phyloP scores from a whole-genome alignment of 2,113 vertebrate species.

The Pedetes capensis region DNA sequence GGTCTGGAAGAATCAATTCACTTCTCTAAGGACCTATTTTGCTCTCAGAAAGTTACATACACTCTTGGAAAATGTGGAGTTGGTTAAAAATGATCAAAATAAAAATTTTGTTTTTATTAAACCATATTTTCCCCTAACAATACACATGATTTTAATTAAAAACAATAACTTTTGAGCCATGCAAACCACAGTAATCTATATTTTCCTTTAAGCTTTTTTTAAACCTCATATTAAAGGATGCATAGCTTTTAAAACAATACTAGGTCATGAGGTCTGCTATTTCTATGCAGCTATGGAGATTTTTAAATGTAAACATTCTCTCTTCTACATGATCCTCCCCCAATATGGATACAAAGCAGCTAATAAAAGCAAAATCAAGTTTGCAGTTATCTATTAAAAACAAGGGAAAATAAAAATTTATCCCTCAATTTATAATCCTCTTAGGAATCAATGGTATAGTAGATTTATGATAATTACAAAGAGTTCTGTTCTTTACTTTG shows the following conservation, averaged over 20 bases:
- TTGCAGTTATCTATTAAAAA: neutral
- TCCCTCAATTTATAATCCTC: neutral
- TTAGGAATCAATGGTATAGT: neutral
- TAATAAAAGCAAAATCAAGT: neutral
- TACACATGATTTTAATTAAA: conserved; percentile 65
- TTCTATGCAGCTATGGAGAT: neutral
- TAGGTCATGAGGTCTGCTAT: neutral
- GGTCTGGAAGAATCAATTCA: conserved; percentile 19
- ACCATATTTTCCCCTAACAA: conserved; percentile 31
- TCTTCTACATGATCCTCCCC: neutral
- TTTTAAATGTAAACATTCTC: neutral
- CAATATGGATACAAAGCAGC: neutral
- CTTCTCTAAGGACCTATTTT: conserved; percentile 47
- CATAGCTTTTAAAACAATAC: neutral
- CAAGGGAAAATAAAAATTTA: neutral
- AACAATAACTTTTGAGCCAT: conserved; percentile 45
- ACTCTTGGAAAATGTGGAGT: neutral
- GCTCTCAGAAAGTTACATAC: neutral
- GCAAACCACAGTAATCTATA: conserved; percentile 33
- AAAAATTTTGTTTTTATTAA: conserved; percentile 51
- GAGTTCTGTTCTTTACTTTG: neutral
- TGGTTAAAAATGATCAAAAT: conserved; percentile 44
- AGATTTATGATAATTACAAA: neutral
- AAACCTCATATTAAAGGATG: conserved; percentile 38
- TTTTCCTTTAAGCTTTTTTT: conserved; percentile 50